Base-by-base conservation (phyloP, 2,888 invertebrate genomes). In the Rhyacophila evoluta region DNA sequence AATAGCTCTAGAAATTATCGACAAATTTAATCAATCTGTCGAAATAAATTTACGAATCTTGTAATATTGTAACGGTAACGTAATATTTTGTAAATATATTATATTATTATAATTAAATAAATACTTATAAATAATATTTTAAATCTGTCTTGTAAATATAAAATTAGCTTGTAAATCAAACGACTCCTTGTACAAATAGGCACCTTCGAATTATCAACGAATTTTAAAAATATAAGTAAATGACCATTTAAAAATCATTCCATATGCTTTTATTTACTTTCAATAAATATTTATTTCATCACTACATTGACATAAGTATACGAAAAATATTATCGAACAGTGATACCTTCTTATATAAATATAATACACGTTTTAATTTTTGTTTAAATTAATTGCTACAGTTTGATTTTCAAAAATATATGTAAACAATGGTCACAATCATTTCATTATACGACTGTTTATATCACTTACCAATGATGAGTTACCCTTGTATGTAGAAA, bases 121-220 rank as follows among this genome's bases (percentile, higher is more conserved):
- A 55, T 19, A 39, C 15, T 12, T 39, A 36, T 73, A 73, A 78
- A n/a, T n/a, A n/a, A 78, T 72, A 74, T 41, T 19, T 55, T 68
- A 67, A 55, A 11, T 8, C 55, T 55, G 19, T 55, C 27, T 41
- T 72, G 72, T 72, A 72, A 38, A 72, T 72, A 72, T n/a, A 29
- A 39, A 38, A n/a, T 72, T 72, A 39, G 25, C 39, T 12, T 36
- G 12, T 67, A 75, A 25, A 36, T 36, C 15, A 6, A 74, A 79
- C 78, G 78, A 81, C 72, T 79, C 15, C 73, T 73, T 81, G 81
- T 81, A 81, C 81, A 81, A 81, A 81, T 76, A 67, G 12, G 55
- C 72, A 79, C 71, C 70, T 77, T 75, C 79, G 81, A 77, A 79
- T 75, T 77, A 78, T 78, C 81, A 81, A 81, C 81, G 81, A 81